These are phyloP conservation scores for Standfussiana lucernea DNA, from an alignment of 2,888 invertebrate species.

Conservation along the genomic window DNA sequence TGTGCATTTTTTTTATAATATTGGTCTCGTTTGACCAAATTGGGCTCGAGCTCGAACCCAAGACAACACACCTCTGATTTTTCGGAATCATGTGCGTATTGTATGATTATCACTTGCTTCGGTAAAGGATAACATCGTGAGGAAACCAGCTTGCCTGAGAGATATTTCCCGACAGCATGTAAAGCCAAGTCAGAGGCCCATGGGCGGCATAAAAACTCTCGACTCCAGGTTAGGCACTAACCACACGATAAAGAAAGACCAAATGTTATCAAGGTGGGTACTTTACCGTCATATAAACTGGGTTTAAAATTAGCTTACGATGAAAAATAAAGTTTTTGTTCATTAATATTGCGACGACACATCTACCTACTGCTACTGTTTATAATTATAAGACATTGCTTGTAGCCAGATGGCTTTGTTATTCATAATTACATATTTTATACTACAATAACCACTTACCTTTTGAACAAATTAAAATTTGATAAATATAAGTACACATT, in stretches of 20 bases:
- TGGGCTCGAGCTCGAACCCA: too few species aligned
- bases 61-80: too few species aligned
- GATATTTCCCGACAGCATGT: too few species aligned
- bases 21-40: conserved; percentile 12
- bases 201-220: too few species aligned
- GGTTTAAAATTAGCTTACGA: not conserved
- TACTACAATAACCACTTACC: conserved; percentile 12
- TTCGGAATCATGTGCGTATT: too few species aligned
- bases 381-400: not conserved
- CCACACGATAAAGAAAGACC: too few species aligned
- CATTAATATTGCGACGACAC: not conserved
- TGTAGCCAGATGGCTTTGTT: conserved; percentile 21
- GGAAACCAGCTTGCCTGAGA: too few species aligned
- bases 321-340: conserved; percentile 2
- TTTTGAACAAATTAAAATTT: conserved; percentile 34
- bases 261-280: conserved; percentile 25
- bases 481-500: conserved; percentile 1
- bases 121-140: too few species aligned
- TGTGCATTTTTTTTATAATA: conserved; percentile 13
- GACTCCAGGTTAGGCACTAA: too few species aligned
- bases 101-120: too few species aligned
- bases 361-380: conserved; percentile 10
- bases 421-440: conserved; percentile 4
- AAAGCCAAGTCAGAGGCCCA: too few species aligned
- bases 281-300: not conserved